Percentiles rank a stretch among this genome's conserved stretches.
Conservation (phyloP, 35 echinoderm and acorn worm species). For the Apostichopus japonicus region DNA sequence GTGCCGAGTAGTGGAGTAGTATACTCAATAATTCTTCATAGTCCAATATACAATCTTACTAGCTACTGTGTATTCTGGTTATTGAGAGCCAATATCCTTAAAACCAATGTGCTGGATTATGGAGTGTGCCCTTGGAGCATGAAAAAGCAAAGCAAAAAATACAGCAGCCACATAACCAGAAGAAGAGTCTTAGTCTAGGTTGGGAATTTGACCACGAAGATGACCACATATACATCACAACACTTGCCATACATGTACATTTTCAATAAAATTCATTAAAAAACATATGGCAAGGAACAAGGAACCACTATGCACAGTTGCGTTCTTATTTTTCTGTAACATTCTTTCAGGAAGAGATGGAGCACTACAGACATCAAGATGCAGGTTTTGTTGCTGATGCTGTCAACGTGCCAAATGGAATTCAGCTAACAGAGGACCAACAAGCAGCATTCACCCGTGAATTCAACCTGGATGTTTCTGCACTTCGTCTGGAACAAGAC, state of each 20-base stretch:
- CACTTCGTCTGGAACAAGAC: neutral
- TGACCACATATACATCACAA: neutral
- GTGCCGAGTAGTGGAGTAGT: too few relatives aligned
- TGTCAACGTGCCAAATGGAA: conserved; percentile 11
- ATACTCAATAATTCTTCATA: too few relatives aligned
- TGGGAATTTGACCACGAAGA: conserved; percentile 10
- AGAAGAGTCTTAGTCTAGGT: neutral
- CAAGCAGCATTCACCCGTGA: neutral
- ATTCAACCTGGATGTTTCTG: neutral
- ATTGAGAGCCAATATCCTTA: conserved; percentile 4
- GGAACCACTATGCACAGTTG: too few relatives aligned
- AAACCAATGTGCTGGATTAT: conserved; percentile 14
- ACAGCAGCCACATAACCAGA: too few relatives aligned
- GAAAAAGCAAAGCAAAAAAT: neutral
- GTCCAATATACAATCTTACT: neutral
- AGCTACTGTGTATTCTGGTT: conserved; percentile 4
- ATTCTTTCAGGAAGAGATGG: too few relatives aligned
- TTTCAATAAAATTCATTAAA: too few relatives aligned
- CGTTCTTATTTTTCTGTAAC: too few relatives aligned
- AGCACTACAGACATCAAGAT: too few relatives aligned
- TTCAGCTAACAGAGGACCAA: conserved; percentile 10
- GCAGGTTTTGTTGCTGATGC: neutral
- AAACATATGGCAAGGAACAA: too few relatives aligned
- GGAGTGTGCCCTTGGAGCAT: conserved; percentile 11
- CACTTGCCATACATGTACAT: too few relatives aligned